Percentiles rank a stretch among this genome's conserved stretches.
These are phyloP conservation scores for Phymanthus crucifer DNA, from an alignment of 92 coral and sea anemone genomes.

Conservation along the genomic window DNA sequence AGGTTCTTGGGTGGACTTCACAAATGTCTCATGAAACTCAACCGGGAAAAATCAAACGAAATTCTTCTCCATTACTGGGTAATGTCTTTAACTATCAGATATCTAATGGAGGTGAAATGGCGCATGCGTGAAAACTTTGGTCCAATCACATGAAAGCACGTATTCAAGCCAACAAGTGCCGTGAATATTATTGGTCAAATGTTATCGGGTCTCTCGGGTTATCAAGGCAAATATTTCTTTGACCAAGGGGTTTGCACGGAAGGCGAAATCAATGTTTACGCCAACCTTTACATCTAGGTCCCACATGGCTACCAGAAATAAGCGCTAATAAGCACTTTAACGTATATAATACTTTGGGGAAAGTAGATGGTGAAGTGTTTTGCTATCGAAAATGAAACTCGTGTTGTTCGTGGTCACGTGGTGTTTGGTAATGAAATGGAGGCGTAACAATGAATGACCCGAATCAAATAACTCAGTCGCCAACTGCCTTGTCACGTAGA, in stretches of 20 bases:
- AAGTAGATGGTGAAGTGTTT: too few species aligned
- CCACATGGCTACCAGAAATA: not conserved
- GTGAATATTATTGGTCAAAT: not conserved
- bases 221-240: not conserved
- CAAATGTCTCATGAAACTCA: not conserved
- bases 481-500: too few species aligned
- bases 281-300: not conserved
- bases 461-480: too few species aligned
- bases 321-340: not conserved
- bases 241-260: not conserved
- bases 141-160: not conserved
- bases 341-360: not conserved
- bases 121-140: not conserved
- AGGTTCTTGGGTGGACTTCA: not conserved
- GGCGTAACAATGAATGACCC: too few species aligned
- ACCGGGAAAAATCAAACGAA: not conserved
- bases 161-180: not conserved
- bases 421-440: too few species aligned
- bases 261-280: not conserved
- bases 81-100: not conserved
- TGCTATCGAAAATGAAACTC: too few species aligned
- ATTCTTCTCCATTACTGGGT: not conserved
- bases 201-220: conserved; percentile 7
- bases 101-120: not conserved
- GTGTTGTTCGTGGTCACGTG: too few species aligned